Evolutionary conservation across 2,113 vertebrate species (phyloP).

Genomic region (Solea solea): DNA sequence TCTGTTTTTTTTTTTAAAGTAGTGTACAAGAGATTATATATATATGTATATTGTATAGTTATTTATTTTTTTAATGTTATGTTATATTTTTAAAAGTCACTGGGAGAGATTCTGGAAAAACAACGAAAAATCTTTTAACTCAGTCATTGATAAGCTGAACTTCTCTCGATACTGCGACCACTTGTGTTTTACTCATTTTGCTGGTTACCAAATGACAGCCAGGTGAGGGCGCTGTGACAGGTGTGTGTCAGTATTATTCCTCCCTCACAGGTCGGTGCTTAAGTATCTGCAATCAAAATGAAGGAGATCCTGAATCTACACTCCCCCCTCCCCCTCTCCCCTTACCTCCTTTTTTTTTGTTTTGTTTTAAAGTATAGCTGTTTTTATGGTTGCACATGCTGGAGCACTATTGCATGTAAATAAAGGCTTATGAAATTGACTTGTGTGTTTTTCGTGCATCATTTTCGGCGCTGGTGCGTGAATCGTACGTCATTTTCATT

Average conservation of each 20-base stretch:
- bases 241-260: constrained; percentile 61
- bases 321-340: constrained; percentile 25
- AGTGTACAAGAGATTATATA: constrained; percentile 73
- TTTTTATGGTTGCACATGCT: constrained; percentile 69
- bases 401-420: constrained; percentile 85
- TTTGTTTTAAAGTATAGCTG: constrained; percentile 48
- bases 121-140: constrained; percentile 54
- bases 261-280: constrained; percentile 59
- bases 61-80: constrained; percentile 74
- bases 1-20: constrained; percentile 71
- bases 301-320: constrained; percentile 79
- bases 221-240: constrained; percentile 65
- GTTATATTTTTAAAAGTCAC: constrained; percentile 64
- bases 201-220: constrained; percentile 74
- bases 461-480: background rate
- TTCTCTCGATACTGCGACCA: constrained; percentile 61
- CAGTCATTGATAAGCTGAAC: constrained; percentile 77
- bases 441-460: constrained; percentile 2
- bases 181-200: constrained; percentile 68
- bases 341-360: no score
- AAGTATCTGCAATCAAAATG: constrained; percentile 79
- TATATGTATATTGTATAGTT: constrained; percentile 73
- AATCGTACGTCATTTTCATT: no score
- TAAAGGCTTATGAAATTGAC: constrained; percentile 80
- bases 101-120: constrained; percentile 79